Percentiles rank a stretch among this genome's conserved stretches.
phyloP scores from a whole-genome alignment of 1,140 invertebrate genomes.

The Sesamia nonagrioides region DNA sequence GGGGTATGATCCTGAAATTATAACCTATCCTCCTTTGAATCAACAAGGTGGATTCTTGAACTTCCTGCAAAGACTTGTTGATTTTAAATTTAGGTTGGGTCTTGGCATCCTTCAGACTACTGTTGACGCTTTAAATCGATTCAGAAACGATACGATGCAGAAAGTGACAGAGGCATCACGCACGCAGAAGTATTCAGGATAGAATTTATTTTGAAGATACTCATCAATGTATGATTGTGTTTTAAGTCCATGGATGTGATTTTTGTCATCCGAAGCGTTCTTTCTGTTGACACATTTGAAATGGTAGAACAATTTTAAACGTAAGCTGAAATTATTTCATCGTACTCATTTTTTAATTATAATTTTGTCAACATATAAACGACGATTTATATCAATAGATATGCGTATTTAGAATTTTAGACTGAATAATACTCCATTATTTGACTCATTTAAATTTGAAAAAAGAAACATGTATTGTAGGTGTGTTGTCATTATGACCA shows the following conservation, averaged over 20 bases:
- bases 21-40: conserved; percentile 77
- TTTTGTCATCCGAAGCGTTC: conserved; percentile 11
- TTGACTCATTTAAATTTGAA: not conserved
- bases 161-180: conserved; percentile 70
- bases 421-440: conserved; percentile 10
- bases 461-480: not conserved
- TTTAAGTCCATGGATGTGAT: conserved; percentile 5
- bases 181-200: not conserved
- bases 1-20: conserved; percentile 66
- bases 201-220: conserved; percentile 21
- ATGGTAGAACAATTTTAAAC: conserved; percentile 14
- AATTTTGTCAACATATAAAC: not conserved
- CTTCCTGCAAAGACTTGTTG: conserved; percentile 82
- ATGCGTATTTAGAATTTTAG: not conserved
- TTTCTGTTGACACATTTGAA: not conserved
- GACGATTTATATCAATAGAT: not conserved
- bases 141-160: conserved; percentile 75
- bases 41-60: conserved; percentile 75
- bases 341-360: not conserved
- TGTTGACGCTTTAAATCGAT: conserved; percentile 81
- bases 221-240: conserved; percentile 34
- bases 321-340: not conserved
- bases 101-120: conserved; percentile 84
- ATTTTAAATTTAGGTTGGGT: conserved; percentile 85
- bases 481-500: conserved; percentile 23